Evolutionary conservation across 1,140 invertebrate species (phyloP), one percentile per base, ranked within the genome.

Genomic region (Gonioctena quinquepunctata): DNA sequence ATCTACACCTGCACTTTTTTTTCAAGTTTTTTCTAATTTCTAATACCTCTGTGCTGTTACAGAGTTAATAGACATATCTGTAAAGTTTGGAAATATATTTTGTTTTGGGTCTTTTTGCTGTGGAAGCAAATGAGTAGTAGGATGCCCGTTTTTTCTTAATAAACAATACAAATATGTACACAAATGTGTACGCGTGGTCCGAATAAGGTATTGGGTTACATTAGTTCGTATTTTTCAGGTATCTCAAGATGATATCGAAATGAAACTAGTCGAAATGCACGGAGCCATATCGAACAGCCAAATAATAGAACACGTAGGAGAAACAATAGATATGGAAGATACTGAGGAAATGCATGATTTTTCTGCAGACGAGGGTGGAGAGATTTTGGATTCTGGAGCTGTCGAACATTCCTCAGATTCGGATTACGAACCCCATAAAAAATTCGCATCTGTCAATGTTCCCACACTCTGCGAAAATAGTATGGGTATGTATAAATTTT

Each of bases 221-320:
- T n/a, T 49, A 49, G 13, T 2, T 49, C 7, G 7, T 49, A 49
- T 6, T 49, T 49, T 49, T 49, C 48, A 49, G 48, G 19, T 22
- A 11, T 26, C 21, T 50, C 62, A 7, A 62, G 52, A 28, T 16
- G 80, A 81, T 42, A 81, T 83, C 54, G 79, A 83, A 70, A 76
- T 77, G 73, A 76, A 78, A 66, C 65, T 83, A 22, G 79, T 78
- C 2, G 78, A 80, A 69, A 77, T 82, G 33, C 80, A 83, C 57
- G 77, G 71, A 5, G 68, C 64, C 19, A 68, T 68, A 1, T 69
- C 66, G 21, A 69, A 77, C 7, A 33, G 52, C 21, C 70, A 75
- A 49, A 19, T 57, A 13, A 66, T 69, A 56, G 56, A 27, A 28
- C 68, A 70, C 22, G 42, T 25, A n/a, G 66, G 48, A 49, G 19